A percentile compares a stretch with the other conserved stretches of the same genome.
These are phyloP conservation scores for Cirrhinus molitorella DNA, from an alignment of 2,797 vertebrate species.

Conservation along the genomic window DNA sequence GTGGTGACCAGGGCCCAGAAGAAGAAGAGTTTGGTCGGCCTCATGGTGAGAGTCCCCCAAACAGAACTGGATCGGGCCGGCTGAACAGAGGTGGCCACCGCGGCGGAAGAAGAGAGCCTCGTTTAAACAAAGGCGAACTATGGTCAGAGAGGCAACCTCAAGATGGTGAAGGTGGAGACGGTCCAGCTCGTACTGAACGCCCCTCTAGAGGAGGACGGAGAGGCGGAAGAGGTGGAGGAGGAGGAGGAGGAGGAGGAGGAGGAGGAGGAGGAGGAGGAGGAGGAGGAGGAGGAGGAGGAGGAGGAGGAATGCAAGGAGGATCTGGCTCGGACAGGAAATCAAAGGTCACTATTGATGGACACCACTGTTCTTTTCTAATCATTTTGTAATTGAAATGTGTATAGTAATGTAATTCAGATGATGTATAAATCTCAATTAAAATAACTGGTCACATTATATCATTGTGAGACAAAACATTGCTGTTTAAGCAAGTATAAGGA, in stretches of 20 bases:
- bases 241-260: background rate
- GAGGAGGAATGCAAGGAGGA: slow-evolving; percentile 59
- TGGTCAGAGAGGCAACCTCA: slow-evolving; percentile 59
- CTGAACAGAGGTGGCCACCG: slow-evolving; percentile 68
- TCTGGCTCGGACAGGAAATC: slow-evolving; percentile 81
- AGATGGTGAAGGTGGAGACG: slow-evolving; percentile 69
- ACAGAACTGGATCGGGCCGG: slow-evolving; percentile 70
- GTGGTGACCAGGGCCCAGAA: slow-evolving; percentile 66
- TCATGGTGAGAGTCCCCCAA: slow-evolving; percentile 63
- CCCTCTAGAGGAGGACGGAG: slow-evolving; percentile 35
- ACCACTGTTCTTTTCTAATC: background rate
- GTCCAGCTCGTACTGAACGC: slow-evolving; percentile 54
- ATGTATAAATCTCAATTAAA: too few species aligned
- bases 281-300: slow-evolving; percentile 12
- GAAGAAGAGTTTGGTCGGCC: slow-evolving; percentile 54
- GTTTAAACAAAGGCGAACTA: slow-evolving; percentile 39
- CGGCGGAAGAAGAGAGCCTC: slow-evolving; percentile 66
- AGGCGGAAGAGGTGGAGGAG: slow-evolving; percentile 35
- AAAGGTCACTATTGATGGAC: slow-evolving; percentile 76
- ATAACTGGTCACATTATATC: background rate
- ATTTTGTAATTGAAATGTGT: background rate
- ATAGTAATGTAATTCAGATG: too few species aligned
- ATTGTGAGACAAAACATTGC: background rate
- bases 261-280: slow-evolving; percentile 26
- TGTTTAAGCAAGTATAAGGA: background rate